Percentiles rank a stretch among this genome's conserved stretches.
Conservation (phyloP, 1,140 invertebrate genomes). For the Drosophila pachea region DNA sequence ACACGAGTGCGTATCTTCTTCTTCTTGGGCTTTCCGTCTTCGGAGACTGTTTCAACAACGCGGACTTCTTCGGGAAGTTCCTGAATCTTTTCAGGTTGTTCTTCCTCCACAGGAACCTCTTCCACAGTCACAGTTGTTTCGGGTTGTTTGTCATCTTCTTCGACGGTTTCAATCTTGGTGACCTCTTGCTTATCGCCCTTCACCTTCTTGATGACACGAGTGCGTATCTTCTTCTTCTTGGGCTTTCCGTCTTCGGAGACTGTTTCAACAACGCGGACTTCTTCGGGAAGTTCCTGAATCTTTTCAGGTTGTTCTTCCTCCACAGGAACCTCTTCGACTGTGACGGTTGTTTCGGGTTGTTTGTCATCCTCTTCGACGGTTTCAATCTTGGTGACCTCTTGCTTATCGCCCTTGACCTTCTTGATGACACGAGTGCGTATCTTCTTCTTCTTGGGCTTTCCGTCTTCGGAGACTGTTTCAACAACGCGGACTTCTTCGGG, state of each 20-base stretch:
- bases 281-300: constrained; percentile 15
- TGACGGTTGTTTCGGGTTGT: constrained; percentile 10
- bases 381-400: constrained; percentile 31
- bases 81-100: neutral
- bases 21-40: constrained; percentile 1
- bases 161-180: constrained; percentile 26
- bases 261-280: constrained; percentile 21
- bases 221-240: constrained; percentile 36
- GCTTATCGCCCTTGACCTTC: constrained; percentile 28
- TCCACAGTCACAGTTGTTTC: constrained; percentile 22
- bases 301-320: constrained; percentile 14
- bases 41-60: neutral
- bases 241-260: constrained; percentile 28
- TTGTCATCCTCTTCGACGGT: constrained; percentile 25
- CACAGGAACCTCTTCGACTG: constrained; percentile 13
- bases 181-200: constrained; percentile 28
- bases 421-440: constrained; percentile 27
- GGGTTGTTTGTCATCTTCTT: constrained; percentile 17
- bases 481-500: constrained; percentile 18
- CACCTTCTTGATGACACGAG: constrained; percentile 30
- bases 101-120: constrained; percentile 5
- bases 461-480: constrained; percentile 14
- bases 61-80: constrained; percentile 1
- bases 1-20: constrained; percentile 9
- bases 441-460: constrained; percentile 25